A percentile compares a stretch with the other conserved stretches of the same genome.
Conservation (phyloP, 2,113 vertebrate genomes). For the Chaetodon trifascialis region DNA sequence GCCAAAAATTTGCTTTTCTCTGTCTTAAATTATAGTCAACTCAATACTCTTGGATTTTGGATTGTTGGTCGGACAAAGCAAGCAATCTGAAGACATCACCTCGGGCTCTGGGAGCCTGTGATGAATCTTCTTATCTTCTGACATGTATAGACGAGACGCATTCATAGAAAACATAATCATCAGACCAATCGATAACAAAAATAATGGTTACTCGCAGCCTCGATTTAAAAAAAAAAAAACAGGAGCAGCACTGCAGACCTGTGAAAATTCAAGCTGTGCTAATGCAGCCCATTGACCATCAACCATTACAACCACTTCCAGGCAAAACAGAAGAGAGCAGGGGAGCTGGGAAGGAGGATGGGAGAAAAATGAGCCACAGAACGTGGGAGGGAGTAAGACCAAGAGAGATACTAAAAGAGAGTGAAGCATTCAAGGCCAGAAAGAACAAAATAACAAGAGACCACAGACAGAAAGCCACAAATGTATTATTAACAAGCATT, state of each 20-base stretch:
- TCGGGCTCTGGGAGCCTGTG: background rate
- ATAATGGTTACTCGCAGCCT: background rate
- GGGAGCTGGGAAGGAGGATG: background rate
- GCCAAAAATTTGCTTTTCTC: background rate
- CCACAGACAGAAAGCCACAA: conserved; percentile 43
- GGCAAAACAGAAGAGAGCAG: conserved; percentile 18
- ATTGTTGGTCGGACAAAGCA: background rate
- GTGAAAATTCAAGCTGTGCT: conserved; percentile 27
- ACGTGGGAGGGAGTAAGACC: conserved; percentile 6
- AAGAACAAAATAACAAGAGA: conserved; percentile 36
- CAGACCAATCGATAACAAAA: background rate
- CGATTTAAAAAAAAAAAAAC: conserved; percentile 2
- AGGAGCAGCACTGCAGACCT: background rate
- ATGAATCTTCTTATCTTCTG: background rate
- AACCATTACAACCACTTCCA: conserved; percentile 30
- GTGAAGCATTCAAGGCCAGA: conserved; percentile 32
- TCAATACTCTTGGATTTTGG: background rate
- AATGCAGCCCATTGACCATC: conserved; percentile 31
- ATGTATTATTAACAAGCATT: conserved; percentile 71
- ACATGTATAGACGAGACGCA: background rate
- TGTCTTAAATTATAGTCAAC: background rate
- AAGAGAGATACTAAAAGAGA: conserved; percentile 44
- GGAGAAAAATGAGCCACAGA: conserved; percentile 6
- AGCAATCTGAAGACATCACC: background rate
- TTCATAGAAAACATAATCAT: background rate